These are phyloP conservation scores for Coremacera marginata DNA, from an alignment of 2,888 invertebrate species.

Conservation along the genomic window DNA sequence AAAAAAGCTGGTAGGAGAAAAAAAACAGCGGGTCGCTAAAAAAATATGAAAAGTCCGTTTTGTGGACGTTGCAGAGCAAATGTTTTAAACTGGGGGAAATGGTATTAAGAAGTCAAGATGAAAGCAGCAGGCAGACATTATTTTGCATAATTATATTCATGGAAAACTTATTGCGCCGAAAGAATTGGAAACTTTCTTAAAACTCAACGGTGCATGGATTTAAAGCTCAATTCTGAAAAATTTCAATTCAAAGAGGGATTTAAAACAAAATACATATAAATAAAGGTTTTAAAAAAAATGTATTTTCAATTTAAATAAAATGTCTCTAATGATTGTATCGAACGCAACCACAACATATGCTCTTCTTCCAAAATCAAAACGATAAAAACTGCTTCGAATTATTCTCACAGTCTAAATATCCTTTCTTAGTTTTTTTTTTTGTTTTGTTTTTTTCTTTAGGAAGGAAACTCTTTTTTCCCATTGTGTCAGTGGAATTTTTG, in stretches of 20 bases:
- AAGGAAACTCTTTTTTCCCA: not conserved
- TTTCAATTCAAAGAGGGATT: not conserved
- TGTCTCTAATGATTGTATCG: not conserved
- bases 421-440: not conserved
- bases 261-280: not conserved
- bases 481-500: constrained; percentile 28
- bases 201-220: not conserved
- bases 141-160: constrained; percentile 67
- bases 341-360: not conserved
- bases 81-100: not conserved
- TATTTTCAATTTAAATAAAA: not conserved
- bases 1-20: not conserved
- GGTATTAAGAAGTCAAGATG: not conserved
- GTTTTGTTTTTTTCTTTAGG: not conserved
- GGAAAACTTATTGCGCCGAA: constrained; percentile 54
- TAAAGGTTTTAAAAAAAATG: not conserved
- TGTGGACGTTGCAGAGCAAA: not conserved
- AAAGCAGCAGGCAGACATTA: constrained; percentile 42
- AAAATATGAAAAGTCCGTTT: not conserved
- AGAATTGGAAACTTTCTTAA: not conserved
- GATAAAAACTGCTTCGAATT: not conserved
- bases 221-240: not conserved
- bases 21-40: constrained; percentile 12
- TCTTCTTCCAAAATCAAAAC: not conserved
- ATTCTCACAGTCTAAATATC: constrained; percentile 14